Evolutionary conservation across 1,140 invertebrate genomes (phyloP).

Genomic region (Myzus persicae): DNA sequence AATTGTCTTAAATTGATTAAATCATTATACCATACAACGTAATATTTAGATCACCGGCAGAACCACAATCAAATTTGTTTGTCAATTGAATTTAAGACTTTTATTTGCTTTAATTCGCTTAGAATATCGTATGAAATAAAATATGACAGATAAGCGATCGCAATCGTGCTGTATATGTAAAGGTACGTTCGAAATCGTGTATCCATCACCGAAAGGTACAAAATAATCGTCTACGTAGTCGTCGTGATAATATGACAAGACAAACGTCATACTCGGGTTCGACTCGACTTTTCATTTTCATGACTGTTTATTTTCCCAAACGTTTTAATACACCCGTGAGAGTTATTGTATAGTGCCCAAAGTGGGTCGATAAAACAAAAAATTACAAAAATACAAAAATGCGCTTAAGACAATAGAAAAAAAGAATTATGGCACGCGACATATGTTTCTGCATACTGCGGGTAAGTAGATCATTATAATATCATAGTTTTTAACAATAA

Average conservation of each 20-base stretch:
- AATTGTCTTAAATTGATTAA: too few species aligned
- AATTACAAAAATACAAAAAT: not conserved
- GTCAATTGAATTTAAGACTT: too few species aligned
- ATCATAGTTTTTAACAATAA: not conserved
- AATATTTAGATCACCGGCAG: too few species aligned
- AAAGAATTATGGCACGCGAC: not conserved
- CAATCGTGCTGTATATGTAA: too few species aligned
- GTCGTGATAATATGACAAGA: not conserved
- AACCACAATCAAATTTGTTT: too few species aligned
- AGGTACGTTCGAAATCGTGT: not conserved
- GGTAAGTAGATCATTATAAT: not conserved
- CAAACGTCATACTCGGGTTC: not conserved
- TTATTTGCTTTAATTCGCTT: too few species aligned
- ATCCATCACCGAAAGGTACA: not conserved
- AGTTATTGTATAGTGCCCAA: not conserved
- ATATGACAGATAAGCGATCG: too few species aligned
- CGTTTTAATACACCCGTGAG: not conserved
- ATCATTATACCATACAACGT: too few species aligned
- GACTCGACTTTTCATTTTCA: not conserved
- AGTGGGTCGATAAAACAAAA: not conserved
- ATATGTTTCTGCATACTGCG: not conserved
- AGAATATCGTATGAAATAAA: too few species aligned
- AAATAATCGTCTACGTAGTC: not conserved
- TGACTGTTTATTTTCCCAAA: not conserved
- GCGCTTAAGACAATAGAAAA: not conserved